These are phyloP conservation scores for Euzetes globulus DNA, from an alignment of 2,888 invertebrate genomes.

Conservation along the genomic window DNA sequence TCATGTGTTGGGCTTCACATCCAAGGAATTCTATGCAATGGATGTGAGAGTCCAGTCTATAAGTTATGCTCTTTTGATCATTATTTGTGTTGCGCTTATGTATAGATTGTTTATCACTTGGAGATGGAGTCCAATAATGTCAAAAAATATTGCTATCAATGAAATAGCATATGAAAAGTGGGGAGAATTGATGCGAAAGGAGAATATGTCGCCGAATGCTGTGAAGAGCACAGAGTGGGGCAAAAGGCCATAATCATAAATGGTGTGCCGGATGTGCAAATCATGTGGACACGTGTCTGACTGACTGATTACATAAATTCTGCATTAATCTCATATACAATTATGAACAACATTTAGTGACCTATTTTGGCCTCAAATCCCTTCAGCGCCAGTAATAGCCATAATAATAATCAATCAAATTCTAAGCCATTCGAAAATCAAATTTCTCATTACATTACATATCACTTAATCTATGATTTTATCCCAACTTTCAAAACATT, in stretches of 20 bases:
- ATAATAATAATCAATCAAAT: constrained; percentile 27
- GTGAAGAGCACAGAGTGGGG: background rate
- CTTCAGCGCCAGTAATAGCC: background rate
- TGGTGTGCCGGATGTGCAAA: constrained; percentile 24
- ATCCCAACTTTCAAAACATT: constrained; percentile 13
- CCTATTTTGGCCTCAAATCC: constrained; percentile 27
- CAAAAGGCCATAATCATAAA: constrained; percentile 7
- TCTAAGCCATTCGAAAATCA: background rate
- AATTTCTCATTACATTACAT: constrained; percentile 5
- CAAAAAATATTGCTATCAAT: background rate
- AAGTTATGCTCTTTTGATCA: constrained; percentile 23
- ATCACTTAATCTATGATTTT: background rate
- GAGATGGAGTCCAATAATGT: background rate
- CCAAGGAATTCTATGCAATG: background rate
- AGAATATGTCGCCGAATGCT: constrained; percentile 4
- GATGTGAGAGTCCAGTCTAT: background rate
- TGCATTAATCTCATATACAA: constrained; percentile 23
- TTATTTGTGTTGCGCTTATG: constrained; percentile 25
- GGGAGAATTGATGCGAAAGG: background rate
- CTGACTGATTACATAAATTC: constrained; percentile 23
- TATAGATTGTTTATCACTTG: constrained; percentile 27
- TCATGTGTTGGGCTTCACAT: constrained; percentile 23
- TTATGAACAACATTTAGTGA: constrained; percentile 11
- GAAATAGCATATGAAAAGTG: background rate
- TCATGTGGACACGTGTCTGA: constrained; percentile 28